Conservation (phyloP, 2,113 vertebrate genomes). For the Ailuropoda melanoleuca region DNA sequence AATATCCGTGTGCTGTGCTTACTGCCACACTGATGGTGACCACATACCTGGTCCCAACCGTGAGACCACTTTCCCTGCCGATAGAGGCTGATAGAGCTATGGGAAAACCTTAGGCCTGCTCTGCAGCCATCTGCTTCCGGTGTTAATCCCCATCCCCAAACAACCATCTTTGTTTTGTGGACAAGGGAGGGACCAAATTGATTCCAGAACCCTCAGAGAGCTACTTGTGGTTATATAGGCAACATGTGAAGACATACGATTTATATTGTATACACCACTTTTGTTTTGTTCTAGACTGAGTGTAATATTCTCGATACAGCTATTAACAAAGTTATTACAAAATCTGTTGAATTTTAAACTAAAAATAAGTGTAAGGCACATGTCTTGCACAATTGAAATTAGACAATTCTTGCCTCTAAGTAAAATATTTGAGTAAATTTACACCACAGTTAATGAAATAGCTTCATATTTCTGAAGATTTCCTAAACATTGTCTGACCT, state of each 20-base stretch:
- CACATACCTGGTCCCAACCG: neutral
- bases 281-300: conserved; percentile 37
- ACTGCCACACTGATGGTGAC: neutral
- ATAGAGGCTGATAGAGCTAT: neutral
- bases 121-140: neutral
- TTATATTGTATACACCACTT: conserved; percentile 42
- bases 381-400: conserved; percentile 68
- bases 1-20: conserved; percentile 32
- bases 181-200: neutral
- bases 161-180: neutral
- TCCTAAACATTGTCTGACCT: conserved; percentile 37
- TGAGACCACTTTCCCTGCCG: neutral
- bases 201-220: conserved; percentile 19
- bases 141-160: neutral
- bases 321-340: conserved; percentile 74
- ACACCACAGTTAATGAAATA: conserved; percentile 56
- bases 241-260: conserved; percentile 68
- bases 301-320: conserved; percentile 28
- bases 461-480: conserved; percentile 72
- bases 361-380: conserved; percentile 70
- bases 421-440: conserved; percentile 58
- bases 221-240: conserved; percentile 54
- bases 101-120: neutral
- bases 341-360: conserved; percentile 64
- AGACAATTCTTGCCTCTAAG: conserved; percentile 61